Evolutionary conservation across 2,113 vertebrate species (phyloP), one percentile per base, ranked within the genome.

Genomic region (Caranx ignobilis): DNA sequence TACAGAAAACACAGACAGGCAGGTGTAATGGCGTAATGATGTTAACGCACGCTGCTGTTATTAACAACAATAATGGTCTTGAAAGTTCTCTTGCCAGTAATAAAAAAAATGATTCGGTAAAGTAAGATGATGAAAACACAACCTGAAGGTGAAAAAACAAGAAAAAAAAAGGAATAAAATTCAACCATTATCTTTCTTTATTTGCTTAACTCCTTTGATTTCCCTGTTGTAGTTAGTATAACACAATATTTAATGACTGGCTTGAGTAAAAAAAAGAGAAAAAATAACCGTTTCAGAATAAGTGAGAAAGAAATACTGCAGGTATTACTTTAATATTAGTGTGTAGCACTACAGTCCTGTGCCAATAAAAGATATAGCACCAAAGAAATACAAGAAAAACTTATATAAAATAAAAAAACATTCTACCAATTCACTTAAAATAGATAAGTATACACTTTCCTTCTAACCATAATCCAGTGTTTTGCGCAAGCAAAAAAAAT

Each of bases 371-470:
- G 41, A 45, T 47, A 57, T 64, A 91, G 66, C 80, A 86, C 83
- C 74, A 86, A 80, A 75, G 45, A 80, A 82, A 81, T 52, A 85
- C 21, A 63, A 43, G 31, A 82, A 69, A 75, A 55, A 71, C 66
- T 45, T 15, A 66, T 77, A 65, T 71, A 21, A 82, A 77, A 66
- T 77, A 65, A 73, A 21, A 82, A 81, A 68, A 65, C 37, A 69
- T 47, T 74, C 13, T n/a, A 75, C 11, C 35, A 76, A 87, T 45
- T 83, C 32, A 82, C 67, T 31, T 21, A 12, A 68, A 80, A 65
- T 50, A 41, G 39, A 41, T 41, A 41, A 41, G 11, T 41, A 41
- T 41, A 41, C 39, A 11, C 8, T 11, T 48, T 61, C 9, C 15
- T 66, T 62, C 54, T 31, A 34, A 65, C 8, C 11, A 9, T 37